Conservation (phyloP, 2,797 vertebrate genomes). For the Macropodus opercularis region DNA sequence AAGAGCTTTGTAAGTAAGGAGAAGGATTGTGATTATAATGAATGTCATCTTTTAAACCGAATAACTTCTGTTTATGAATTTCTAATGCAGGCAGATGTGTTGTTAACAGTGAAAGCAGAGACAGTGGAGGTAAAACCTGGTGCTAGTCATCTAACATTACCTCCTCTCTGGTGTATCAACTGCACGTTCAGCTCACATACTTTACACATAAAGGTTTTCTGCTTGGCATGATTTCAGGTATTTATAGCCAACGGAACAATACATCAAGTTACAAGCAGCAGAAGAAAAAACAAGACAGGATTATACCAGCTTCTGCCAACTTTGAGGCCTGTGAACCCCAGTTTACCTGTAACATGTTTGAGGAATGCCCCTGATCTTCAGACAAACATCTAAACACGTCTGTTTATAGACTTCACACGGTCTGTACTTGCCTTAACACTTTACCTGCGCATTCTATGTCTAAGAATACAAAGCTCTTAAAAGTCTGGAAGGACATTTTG, state of each 20-base stretch:
- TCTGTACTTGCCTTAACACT: constrained; percentile 13
- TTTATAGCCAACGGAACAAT: constrained; percentile 34
- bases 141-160: no score
- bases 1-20: no score
- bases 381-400: constrained; percentile 32
- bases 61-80: no score
- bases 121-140: not conserved
- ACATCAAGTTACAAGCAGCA: constrained; percentile 28
- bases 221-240: constrained; percentile 20
- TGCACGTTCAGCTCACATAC: not conserved
- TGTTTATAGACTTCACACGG: constrained; percentile 22
- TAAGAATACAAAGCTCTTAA: no score
- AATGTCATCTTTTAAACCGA: no score
- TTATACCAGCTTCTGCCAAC: constrained; percentile 22
- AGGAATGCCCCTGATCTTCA: constrained; percentile 28
- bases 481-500: no score
- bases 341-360: constrained; percentile 22
- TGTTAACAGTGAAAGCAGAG: no score
- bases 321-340: constrained; percentile 11
- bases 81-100: no score
- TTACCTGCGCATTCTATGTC: not conserved
- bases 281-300: constrained; percentile 23
- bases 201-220: constrained; percentile 11
- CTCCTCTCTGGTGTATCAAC: not conserved
- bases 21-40: no score